Evolutionary conservation across 1,140 invertebrate genomes (phyloP).

Genomic region (Caenorhabditis briggsae): DNA sequence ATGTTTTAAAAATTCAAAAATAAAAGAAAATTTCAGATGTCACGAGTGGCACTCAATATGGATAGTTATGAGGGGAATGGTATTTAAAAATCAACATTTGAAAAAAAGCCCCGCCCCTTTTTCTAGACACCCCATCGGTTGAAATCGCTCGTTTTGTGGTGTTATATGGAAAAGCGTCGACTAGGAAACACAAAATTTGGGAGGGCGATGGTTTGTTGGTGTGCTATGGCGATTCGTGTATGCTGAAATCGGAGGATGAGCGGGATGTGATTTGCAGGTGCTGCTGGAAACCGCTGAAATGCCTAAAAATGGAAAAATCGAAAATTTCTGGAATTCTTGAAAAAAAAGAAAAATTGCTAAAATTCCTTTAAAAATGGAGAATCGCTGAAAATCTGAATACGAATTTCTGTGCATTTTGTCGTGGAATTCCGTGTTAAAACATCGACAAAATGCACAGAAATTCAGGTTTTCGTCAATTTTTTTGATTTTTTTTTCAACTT

Average conservation of each 20-base stretch:
- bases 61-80: slow-evolving; percentile 43
- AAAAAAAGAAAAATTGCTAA: too few species aligned
- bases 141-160: slow-evolving; percentile 56
- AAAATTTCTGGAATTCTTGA: not conserved
- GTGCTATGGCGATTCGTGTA: slow-evolving; percentile 12
- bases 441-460: too few species aligned
- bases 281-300: too few species aligned
- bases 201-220: slow-evolving; percentile 58
- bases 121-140: not conserved
- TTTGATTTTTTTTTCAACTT: too few species aligned
- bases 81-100: not conserved
- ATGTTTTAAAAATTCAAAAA: not conserved
- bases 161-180: slow-evolving; percentile 57
- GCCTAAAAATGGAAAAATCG: not conserved
- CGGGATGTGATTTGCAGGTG: slow-evolving; percentile 41
- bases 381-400: too few species aligned
- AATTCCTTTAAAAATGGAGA: not conserved
- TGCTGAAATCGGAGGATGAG: slow-evolving; percentile 57
- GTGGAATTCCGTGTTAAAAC: too few species aligned
- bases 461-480: too few species aligned
- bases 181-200: slow-evolving; percentile 64
- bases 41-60: slow-evolving; percentile 6
- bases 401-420: too few species aligned
- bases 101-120: too few species aligned
- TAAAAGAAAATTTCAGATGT: not conserved